Conservation (phyloP, 2,113 vertebrate genomes). For the Rhinichthys klamathensis region DNA sequence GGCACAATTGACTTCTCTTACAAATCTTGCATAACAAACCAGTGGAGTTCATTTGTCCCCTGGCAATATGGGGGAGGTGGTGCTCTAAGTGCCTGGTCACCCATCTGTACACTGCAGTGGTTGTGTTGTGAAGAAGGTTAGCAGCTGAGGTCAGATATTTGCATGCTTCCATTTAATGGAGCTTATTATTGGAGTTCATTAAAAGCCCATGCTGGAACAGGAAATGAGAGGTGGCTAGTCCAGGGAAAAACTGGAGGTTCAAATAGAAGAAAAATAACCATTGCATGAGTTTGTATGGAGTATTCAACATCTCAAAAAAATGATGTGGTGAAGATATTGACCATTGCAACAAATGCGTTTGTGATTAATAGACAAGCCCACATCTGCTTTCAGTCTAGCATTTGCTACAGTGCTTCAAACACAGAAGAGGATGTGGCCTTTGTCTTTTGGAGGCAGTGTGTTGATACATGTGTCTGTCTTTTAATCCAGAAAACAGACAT, state of each 20-base stretch:
- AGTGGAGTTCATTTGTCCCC: not conserved
- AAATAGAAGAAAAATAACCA: constrained; percentile 29
- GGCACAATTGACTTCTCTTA: not conserved
- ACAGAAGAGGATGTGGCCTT: not conserved
- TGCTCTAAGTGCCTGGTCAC: not conserved
- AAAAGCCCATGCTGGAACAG: not conserved
- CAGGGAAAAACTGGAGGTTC: constrained; percentile 2
- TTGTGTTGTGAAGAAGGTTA: not conserved
- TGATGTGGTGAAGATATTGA: constrained; percentile 14
- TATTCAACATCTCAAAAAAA: not conserved
- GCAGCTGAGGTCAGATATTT: not conserved
- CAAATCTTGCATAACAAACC: not conserved
- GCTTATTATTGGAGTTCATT: constrained; percentile 3
- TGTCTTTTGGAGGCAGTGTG: not conserved
- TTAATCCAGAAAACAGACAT: constrained; percentile 32
- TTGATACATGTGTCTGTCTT: not conserved
- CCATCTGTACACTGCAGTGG: not conserved
- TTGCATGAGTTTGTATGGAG: not conserved
- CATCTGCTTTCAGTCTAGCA: constrained; percentile 40
- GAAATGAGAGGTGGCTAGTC: not conserved
- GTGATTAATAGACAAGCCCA: constrained; percentile 34
- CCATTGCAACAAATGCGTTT: constrained; percentile 6
- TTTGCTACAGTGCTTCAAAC: constrained; percentile 12
- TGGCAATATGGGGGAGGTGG: not conserved
- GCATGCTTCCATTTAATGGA: constrained; percentile 1